phyloP scores from a whole-genome alignment of 2,113 vertebrate species.

The Rostratula benghalensis region DNA sequence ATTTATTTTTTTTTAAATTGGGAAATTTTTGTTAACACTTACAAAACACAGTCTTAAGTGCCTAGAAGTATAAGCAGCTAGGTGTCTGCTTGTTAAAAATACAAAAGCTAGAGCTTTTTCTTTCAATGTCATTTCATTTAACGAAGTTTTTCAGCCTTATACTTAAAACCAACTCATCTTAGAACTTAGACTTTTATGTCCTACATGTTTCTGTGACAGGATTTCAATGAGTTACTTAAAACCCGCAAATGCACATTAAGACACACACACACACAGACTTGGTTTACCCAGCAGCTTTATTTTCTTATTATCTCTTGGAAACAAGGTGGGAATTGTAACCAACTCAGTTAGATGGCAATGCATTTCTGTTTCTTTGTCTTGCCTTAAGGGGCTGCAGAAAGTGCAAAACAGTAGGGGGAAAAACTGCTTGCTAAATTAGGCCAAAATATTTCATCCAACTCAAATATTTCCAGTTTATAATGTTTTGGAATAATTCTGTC shows the following conservation, averaged over 20 bases:
- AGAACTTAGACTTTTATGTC: background rate
- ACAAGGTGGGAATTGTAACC: background rate
- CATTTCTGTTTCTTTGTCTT: background rate
- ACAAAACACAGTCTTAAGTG: background rate
- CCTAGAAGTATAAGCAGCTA: background rate
- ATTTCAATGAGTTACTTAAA: background rate
- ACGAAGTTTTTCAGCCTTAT: background rate
- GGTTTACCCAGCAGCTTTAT: background rate
- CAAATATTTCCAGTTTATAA: conserved; percentile 67
- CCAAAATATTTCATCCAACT: conserved; percentile 10
- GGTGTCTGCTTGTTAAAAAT: background rate
- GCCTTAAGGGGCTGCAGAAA: background rate
- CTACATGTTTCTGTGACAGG: background rate
- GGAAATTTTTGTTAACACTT: background rate
- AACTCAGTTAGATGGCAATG: background rate
- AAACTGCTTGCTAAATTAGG: background rate
- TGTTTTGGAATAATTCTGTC: background rate
- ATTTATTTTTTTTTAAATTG: background rate
- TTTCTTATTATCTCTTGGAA: background rate
- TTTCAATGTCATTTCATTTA: background rate
- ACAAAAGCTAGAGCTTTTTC: background rate
- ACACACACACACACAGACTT: rapidly evolving
- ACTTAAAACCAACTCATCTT: background rate
- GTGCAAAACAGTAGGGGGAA: background rate
- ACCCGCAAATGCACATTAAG: background rate